Evolutionary conservation across 2,113 vertebrate genomes (phyloP).

Genomic region (Hylia prasina): DNA sequence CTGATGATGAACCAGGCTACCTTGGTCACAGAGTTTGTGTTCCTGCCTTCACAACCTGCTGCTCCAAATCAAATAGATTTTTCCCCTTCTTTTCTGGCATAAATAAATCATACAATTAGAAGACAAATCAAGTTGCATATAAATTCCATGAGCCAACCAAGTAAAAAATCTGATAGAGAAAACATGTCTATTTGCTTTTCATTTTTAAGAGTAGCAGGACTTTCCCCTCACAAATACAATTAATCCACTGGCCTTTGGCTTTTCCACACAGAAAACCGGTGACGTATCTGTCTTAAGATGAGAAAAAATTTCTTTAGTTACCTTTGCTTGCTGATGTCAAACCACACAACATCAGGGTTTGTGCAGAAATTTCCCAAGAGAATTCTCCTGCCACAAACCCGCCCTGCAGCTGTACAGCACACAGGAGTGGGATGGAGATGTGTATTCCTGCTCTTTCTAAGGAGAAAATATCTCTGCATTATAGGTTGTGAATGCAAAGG

Average conservation of each 20-base stretch:
- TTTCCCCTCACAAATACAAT: background rate
- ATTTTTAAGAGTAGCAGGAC: background rate
- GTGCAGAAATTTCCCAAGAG: background rate
- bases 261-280: background rate
- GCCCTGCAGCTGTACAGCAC: background rate
- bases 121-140: background rate
- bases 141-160: background rate
- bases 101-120: constrained; percentile 1
- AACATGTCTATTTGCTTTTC: background rate
- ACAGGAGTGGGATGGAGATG: fast-evolving
- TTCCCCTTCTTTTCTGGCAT: background rate
- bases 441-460: background rate
- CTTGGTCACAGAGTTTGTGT: background rate
- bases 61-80: background rate
- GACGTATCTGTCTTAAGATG: background rate
- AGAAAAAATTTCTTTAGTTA: background rate
- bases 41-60: background rate
- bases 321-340: background rate
- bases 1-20: background rate
- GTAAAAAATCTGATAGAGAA: background rate
- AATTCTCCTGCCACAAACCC: background rate
- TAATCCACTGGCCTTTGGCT: background rate
- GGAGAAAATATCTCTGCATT: background rate
- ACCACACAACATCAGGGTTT: background rate
- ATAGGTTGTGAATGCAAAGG: background rate